Conservation (phyloP, 2,113 vertebrate species). For the Epinephelus fuscoguttatus region DNA sequence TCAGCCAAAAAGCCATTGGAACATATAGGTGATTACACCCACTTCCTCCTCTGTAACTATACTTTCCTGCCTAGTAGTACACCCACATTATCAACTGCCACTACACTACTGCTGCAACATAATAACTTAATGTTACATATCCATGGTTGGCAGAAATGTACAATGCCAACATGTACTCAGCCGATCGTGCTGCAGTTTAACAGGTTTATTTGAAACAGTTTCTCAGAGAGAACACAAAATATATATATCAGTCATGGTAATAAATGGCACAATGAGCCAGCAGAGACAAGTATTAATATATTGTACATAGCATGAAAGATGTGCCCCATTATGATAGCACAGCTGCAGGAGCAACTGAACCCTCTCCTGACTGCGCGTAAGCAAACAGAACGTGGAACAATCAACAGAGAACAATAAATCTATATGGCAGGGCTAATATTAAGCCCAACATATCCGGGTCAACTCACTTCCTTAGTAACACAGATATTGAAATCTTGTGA, state of each 20-base stretch:
- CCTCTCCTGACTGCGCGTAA: not conserved
- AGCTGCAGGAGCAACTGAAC: not conserved
- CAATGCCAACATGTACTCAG: too few species aligned
- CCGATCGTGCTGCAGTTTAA: too few species aligned
- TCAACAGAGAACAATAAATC: not conserved
- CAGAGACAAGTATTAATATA: too few species aligned
- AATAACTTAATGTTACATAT: too few species aligned
- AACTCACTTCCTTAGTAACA: not conserved
- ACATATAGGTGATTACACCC: too few species aligned
- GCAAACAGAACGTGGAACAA: not conserved
- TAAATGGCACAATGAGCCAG: not conserved
- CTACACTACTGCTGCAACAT: too few species aligned
- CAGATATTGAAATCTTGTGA: not conserved
- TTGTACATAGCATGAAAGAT: not conserved
- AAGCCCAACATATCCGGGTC: not conserved
- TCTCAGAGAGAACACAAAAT: not conserved
- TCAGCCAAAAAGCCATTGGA: too few species aligned
- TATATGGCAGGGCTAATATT: not conserved
- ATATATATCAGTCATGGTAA: not conserved
- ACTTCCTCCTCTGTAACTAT: too few species aligned
- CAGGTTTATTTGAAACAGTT: not conserved
- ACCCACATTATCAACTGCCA: too few species aligned
- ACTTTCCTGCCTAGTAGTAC: too few species aligned
- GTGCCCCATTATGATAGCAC: not conserved
- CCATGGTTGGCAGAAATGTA: too few species aligned